Percentiles rank a stretch among this genome's conserved stretches.
These are phyloP conservation scores for Neoniphon sammara DNA, from an alignment of 2,797 vertebrate species.

Conservation along the genomic window DNA sequence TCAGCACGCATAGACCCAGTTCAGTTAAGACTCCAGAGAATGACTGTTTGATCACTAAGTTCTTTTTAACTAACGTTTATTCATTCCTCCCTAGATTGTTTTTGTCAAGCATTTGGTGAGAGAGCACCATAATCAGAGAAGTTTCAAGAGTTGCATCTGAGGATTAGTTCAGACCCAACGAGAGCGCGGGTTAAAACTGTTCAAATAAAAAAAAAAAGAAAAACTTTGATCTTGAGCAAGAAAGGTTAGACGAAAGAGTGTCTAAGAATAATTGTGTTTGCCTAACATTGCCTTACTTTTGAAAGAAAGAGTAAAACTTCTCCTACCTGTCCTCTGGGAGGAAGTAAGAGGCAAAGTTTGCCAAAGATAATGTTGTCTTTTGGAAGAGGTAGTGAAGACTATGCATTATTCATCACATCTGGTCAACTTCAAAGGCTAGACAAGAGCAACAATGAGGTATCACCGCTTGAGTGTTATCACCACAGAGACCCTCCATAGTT, in stretches of 20 bases:
- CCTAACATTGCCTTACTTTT: constrained; percentile 35
- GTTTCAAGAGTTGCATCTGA: constrained; percentile 54
- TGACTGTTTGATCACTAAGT: constrained; percentile 58
- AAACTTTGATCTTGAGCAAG: constrained; percentile 67
- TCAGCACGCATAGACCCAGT: constrained; percentile 13
- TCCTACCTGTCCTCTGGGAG: constrained; percentile 61
- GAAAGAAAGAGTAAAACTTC: constrained; percentile 55
- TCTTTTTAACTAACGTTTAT: constrained; percentile 18
- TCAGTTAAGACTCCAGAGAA: constrained; percentile 46
- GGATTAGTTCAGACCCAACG: constrained; percentile 50
- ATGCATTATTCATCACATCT: constrained; percentile 78
- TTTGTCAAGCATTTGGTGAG: constrained; percentile 54
- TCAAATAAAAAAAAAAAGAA: constrained; percentile 58
- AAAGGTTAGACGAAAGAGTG: constrained; percentile 56
- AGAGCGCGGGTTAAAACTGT: constrained; percentile 58
- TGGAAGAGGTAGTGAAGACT: constrained; percentile 47
- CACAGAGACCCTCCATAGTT: constrained; percentile 34
- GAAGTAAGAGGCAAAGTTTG: constrained; percentile 69
- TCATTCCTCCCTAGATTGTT: constrained; percentile 54
- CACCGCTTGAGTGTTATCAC: constrained; percentile 44
- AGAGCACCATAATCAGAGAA: constrained; percentile 63
- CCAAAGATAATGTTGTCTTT: constrained; percentile 75
- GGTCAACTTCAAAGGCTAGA: constrained; percentile 78
- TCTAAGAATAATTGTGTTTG: constrained; percentile 71
- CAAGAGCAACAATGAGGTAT: constrained; percentile 55